phyloP scores from a whole-genome alignment of 2,797 vertebrate species.

The Pitangus sulphuratus region DNA sequence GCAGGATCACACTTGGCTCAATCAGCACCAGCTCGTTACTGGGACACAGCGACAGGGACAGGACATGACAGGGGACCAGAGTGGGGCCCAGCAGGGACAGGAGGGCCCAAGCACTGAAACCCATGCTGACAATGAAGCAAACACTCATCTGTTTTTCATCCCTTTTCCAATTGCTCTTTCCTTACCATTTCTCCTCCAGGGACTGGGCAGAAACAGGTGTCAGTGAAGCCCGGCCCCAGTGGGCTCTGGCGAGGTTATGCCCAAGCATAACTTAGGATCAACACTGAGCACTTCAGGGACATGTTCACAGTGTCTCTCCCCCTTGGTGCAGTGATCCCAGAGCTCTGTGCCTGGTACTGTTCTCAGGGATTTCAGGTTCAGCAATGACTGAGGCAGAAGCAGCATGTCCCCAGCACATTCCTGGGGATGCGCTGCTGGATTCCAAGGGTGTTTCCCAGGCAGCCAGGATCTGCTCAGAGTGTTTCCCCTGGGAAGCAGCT shows the following conservation, averaged over 20 bases:
- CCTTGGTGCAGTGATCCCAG: fast-evolving
- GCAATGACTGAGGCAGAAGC: background rate
- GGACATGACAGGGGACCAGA: background rate
- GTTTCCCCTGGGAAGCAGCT: background rate
- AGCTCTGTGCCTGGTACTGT: background rate
- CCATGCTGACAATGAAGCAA: background rate
- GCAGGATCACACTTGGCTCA: fast-evolving
- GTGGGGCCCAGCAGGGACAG: fast-evolving
- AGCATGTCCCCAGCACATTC: background rate
- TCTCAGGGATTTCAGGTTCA: fast-evolving
- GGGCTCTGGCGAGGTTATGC: background rate
- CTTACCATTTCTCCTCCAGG: background rate
- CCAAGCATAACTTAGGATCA: background rate
- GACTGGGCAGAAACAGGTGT: fast-evolving
- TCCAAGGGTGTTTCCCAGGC: background rate
- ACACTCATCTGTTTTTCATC: fast-evolving
- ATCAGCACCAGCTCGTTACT: fast-evolving
- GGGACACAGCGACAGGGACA: background rate
- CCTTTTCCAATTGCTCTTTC: background rate
- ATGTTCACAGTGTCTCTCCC: fast-evolving
- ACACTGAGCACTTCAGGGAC: background rate
- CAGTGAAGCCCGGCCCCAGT: fast-evolving
- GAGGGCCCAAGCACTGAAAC: background rate
- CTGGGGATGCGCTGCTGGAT: background rate
- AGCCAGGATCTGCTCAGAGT: fast-evolving